phyloP scores from a whole-genome alignment of 2,113 vertebrate genomes.

The Pica pica region DNA sequence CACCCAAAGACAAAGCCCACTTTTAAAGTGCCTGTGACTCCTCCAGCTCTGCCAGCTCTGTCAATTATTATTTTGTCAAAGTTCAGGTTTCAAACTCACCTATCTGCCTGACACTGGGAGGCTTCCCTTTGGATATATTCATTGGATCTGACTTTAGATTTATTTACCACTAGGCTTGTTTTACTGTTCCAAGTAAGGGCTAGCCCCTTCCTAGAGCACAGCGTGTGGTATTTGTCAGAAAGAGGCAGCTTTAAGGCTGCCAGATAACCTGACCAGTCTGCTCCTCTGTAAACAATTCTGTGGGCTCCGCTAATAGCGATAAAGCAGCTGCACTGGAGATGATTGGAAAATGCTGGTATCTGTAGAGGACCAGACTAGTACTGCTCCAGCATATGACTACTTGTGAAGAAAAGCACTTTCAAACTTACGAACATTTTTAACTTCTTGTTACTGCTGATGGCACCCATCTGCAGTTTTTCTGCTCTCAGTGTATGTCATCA shows the following conservation, averaged over 20 bases:
- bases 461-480: neutral
- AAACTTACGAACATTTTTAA: neutral
- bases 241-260: neutral
- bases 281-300: neutral
- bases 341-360: neutral
- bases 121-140: neutral
- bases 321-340: neutral
- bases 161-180: neutral
- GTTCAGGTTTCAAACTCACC: neutral
- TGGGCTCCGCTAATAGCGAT: neutral
- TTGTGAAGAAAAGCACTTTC: neutral
- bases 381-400: neutral
- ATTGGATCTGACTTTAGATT: neutral
- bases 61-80: neutral
- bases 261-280: neutral
- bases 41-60: neutral
- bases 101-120: neutral
- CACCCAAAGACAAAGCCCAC: neutral
- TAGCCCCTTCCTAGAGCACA: neutral
- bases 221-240: neutral
- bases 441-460: neutral
- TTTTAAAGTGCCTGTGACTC: rapidly evolving
- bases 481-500: neutral
- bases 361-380: neutral
- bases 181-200: neutral